A percentile compares a stretch with the other conserved stretches of the same genome.
Conservation (phyloP, 1,140 invertebrate genomes). For the Conus ventricosus region DNA sequence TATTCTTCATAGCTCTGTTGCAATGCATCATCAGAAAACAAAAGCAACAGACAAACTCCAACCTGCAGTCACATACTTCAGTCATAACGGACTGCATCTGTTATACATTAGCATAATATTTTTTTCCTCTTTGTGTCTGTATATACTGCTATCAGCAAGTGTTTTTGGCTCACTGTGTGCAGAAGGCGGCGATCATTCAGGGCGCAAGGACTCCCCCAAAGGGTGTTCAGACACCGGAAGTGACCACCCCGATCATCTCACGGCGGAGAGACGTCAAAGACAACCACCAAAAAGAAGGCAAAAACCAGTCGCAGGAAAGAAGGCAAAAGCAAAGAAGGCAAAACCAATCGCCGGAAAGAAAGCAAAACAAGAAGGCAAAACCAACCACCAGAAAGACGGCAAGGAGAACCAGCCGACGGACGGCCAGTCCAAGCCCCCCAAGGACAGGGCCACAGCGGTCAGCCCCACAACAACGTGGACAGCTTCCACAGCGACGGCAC, state of each 20-base stretch:
- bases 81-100: too few relatives aligned
- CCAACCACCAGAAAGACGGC: not conserved
- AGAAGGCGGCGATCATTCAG: constrained; percentile 19
- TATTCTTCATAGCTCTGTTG: too few relatives aligned
- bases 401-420: not conserved
- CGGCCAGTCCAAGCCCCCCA: constrained; percentile 1
- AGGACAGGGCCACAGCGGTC: not conserved
- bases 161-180: not conserved
- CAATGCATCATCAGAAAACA: too few relatives aligned
- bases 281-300: not conserved
- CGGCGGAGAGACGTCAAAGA: not conserved
- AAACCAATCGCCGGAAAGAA: not conserved
- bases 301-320: too few relatives aligned
- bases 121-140: too few relatives aligned
- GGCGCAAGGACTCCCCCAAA: not conserved
- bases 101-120: too few relatives aligned
- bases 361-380: not conserved
- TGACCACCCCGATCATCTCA: not conserved
- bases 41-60: too few relatives aligned
- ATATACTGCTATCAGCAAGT: too few relatives aligned
- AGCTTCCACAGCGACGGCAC: constrained; percentile 8
- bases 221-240: not conserved
- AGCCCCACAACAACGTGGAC: not conserved
- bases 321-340: too few relatives aligned
- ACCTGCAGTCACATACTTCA: too few relatives aligned